Evolutionary conservation across 2,797 vertebrate species (phyloP).

Genomic region (Cirrhinus mrigala): DNA sequence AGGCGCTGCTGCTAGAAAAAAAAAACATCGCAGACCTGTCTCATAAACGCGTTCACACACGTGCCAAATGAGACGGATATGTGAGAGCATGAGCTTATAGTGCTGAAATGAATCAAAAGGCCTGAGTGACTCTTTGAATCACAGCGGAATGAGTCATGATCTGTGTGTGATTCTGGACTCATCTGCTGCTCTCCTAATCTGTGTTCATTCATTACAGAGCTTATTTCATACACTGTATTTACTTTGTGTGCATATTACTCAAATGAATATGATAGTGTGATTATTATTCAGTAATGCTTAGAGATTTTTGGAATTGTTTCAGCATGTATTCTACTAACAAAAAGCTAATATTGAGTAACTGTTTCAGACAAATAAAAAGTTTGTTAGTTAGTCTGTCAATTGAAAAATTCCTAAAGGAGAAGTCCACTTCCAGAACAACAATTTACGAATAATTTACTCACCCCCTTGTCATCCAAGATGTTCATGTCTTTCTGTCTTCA

Average conservation of each 20-base stretch:
- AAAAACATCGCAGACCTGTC: slow-evolving; percentile 52
- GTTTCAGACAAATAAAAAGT: background rate
- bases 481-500: no score
- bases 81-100: slow-evolving; percentile 28
- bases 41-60: slow-evolving; percentile 17
- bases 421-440: no score
- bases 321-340: background rate
- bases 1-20: slow-evolving; percentile 56
- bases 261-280: background rate
- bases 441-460: no score
- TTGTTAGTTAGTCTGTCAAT: no score
- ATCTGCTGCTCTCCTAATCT: background rate
- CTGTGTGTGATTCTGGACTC: background rate
- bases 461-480: no score
- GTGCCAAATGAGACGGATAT: slow-evolving; percentile 17
- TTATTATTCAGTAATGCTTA: background rate
- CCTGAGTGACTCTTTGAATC: background rate
- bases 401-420: no score
- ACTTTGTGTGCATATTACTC: background rate
- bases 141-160: background rate
- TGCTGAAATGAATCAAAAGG: slow-evolving; percentile 7
- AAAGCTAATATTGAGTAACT: background rate
- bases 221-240: background rate
- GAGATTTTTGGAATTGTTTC: background rate
- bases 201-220: background rate